phyloP scores from a whole-genome alignment of 30 jellyfish, hydroid and myxozoan species.

The Pelagia noctiluca region DNA sequence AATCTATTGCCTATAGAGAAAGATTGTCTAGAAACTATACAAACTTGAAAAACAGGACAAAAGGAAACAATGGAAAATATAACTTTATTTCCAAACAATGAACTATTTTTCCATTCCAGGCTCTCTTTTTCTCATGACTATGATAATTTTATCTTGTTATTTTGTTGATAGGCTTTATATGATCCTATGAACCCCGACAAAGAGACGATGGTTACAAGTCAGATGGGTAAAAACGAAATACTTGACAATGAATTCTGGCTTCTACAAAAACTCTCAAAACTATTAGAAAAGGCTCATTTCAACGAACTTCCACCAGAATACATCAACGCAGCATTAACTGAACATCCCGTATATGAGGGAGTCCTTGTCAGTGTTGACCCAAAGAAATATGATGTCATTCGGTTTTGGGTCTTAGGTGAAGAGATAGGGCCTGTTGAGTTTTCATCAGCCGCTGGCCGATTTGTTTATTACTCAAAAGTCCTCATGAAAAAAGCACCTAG shows the following conservation, averaged over 20 bases:
- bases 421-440: constrained; percentile 47
- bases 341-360: constrained; percentile 88
- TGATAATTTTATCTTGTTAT: too few species aligned
- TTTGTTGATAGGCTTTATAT: constrained; percentile 72
- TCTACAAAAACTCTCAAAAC: constrained; percentile 75
- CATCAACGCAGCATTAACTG: constrained; percentile 58
- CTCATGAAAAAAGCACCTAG: constrained; percentile 65
- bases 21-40: too few species aligned
- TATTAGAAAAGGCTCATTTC: constrained; percentile 83
- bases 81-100: too few species aligned
- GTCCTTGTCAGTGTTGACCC: constrained; percentile 91
- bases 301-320: constrained; percentile 72
- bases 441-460: constrained; percentile 30
- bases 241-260: constrained; percentile 86
- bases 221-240: constrained; percentile 70
- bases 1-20: too few species aligned
- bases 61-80: too few species aligned
- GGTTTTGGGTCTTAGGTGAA: constrained; percentile 92
- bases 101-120: too few species aligned
- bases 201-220: constrained; percentile 73
- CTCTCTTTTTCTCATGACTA: too few species aligned
- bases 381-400: constrained; percentile 78
- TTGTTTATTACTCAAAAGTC: constrained; percentile 41
- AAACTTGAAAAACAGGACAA: too few species aligned
- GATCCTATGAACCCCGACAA: constrained; percentile 96